phyloP scores from a whole-genome alignment of 2,113 vertebrate genomes.

The Narcine bancroftii region DNA sequence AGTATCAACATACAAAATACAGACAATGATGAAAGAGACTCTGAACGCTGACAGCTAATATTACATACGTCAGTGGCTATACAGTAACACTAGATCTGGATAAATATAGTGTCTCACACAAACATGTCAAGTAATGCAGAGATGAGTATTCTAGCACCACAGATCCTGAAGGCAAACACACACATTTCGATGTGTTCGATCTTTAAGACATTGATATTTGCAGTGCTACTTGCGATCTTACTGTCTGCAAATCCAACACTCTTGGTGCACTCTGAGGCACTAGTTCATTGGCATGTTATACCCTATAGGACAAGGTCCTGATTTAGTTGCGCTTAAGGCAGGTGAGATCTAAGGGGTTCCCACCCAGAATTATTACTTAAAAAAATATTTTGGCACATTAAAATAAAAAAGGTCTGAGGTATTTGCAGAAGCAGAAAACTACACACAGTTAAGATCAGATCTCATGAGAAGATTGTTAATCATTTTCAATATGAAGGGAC shows the following conservation, averaged over 20 bases:
- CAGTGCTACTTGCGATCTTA: neutral
- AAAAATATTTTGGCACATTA: constrained; percentile 31
- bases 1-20: neutral
- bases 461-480: neutral
- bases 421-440: constrained; percentile 32
- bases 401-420: constrained; percentile 13
- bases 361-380: constrained; percentile 21
- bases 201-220: neutral
- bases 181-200: neutral
- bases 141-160: constrained; percentile 22
- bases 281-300: constrained; percentile 11
- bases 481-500: neutral
- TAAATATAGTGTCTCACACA: neutral
- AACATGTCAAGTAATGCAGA: constrained; percentile 10
- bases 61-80: neutral
- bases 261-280: constrained; percentile 3
- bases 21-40: neutral
- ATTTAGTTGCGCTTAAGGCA: neutral
- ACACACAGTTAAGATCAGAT: constrained; percentile 1
- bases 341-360: constrained; percentile 11
- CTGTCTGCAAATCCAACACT: neutral
- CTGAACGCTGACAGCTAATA: neutral
- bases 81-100: neutral
- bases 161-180: neutral
- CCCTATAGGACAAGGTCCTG: neutral